Evolutionary conservation across 2,888 invertebrate genomes (phyloP).

Genomic region (Pherbina coryleti): DNA sequence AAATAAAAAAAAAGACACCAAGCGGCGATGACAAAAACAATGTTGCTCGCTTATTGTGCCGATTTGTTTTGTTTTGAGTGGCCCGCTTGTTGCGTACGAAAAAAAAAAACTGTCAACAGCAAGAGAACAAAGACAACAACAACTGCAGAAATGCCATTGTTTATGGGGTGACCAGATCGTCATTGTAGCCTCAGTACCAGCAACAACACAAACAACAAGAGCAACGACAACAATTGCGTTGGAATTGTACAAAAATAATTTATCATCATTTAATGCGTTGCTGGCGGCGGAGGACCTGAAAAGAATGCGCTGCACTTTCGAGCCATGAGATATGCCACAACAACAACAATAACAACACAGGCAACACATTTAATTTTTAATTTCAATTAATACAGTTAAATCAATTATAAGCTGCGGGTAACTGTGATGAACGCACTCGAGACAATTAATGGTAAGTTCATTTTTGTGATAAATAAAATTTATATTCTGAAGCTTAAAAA

Average conservation of each 20-base stretch:
- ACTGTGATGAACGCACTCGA: not conserved
- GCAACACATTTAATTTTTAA: not conserved
- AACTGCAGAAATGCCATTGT: not conserved
- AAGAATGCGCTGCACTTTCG: not conserved
- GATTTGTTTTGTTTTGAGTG: conserved; percentile 11
- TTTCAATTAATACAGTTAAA: conserved; percentile 12
- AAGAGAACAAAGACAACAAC: not conserved
- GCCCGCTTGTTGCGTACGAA: not conserved
- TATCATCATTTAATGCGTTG: not conserved
- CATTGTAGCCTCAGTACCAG: not conserved
- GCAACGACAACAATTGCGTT: not conserved
- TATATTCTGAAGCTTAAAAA: not conserved
- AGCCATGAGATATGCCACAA: not conserved
- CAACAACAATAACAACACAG: not conserved
- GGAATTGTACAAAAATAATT: not conserved
- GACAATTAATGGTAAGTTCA: not conserved
- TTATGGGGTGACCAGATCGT: not conserved
- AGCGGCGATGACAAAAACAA: not conserved
- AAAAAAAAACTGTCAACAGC: conserved; percentile 13
- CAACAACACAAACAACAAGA: conserved; percentile 5
- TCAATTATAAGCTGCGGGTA: conserved; percentile 26
- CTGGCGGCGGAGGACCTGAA: not conserved
- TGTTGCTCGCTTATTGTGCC: conserved; percentile 11
- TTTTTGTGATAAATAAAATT: not conserved
- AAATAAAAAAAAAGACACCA: not conserved